Conservation (phyloP, 2,888 invertebrate genomes). For the Chironomus tentans region DNA sequence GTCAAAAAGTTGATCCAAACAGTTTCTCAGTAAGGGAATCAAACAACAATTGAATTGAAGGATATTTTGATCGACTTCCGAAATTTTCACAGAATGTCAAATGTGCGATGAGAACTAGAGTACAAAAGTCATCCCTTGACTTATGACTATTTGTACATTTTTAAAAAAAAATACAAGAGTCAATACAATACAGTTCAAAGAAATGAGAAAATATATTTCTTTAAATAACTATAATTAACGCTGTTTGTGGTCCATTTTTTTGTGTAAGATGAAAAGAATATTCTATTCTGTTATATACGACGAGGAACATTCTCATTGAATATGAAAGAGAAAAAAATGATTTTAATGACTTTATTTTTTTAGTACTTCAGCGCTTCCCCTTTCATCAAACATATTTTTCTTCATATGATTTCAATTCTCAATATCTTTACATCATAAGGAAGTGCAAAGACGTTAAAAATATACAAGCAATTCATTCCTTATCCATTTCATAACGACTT, state of each 20-base stretch:
- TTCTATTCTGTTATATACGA: not conserved
- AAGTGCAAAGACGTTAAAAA: conserved; percentile 21
- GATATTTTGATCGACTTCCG: no score
- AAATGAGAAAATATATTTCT: not conserved
- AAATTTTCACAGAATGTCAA: no score
- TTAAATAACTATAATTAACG: conserved; percentile 26
- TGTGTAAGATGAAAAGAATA: not conserved
- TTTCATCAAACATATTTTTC: not conserved
- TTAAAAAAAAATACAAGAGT: no score
- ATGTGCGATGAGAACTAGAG: no score
- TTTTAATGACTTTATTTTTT: conserved; percentile 19
- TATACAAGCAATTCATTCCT: not conserved
- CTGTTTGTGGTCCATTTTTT: conserved; percentile 18
- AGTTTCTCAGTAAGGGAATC: no score
- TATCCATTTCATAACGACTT: conserved; percentile 23
- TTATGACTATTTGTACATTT: no score
- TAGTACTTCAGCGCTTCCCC: not conserved
- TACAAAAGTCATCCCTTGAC: no score
- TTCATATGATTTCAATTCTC: not conserved
- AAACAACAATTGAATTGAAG: no score
- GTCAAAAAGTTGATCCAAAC: no score
- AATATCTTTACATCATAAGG: conserved; percentile 11
- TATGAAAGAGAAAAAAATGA: conserved; percentile 3
- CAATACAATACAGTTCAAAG: no score
- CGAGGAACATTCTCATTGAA: not conserved